phyloP scores from a whole-genome alignment of 2,113 vertebrate species.

The Porphyrio hochstetteri region DNA sequence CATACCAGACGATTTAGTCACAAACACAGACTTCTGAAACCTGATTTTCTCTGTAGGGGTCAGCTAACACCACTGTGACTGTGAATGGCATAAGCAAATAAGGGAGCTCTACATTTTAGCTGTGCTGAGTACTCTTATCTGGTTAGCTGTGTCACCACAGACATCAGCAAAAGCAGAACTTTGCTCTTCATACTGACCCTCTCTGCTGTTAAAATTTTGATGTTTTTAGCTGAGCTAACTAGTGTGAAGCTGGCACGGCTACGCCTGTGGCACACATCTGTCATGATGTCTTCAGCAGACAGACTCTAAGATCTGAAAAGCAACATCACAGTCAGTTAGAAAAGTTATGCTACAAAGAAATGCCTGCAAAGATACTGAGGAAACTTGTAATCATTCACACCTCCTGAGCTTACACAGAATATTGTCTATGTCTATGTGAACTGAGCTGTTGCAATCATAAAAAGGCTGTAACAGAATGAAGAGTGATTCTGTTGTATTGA shows the following conservation, averaged over 20 bases:
- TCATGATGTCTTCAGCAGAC: neutral
- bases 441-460: neutral
- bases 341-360: neutral
- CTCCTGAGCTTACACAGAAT: neutral
- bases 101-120: fast-evolving
- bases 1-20: neutral
- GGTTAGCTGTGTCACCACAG: neutral
- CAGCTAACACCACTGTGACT: neutral
- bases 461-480: conserved; percentile 1
- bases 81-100: neutral
- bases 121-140: neutral
- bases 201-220: neutral
- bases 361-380: neutral
- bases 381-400: neutral
- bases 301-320: neutral
- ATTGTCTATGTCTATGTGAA: neutral
- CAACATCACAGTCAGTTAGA: neutral
- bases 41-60: neutral
- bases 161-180: neutral
- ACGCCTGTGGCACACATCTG: neutral
- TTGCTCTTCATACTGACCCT: neutral
- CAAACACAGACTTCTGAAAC: neutral
- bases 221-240: neutral
- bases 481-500: conserved; percentile 7
- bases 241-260: neutral